Evolutionary conservation across 2,888 invertebrate genomes (phyloP).

Genomic region (Coenonympha arcania): DNA sequence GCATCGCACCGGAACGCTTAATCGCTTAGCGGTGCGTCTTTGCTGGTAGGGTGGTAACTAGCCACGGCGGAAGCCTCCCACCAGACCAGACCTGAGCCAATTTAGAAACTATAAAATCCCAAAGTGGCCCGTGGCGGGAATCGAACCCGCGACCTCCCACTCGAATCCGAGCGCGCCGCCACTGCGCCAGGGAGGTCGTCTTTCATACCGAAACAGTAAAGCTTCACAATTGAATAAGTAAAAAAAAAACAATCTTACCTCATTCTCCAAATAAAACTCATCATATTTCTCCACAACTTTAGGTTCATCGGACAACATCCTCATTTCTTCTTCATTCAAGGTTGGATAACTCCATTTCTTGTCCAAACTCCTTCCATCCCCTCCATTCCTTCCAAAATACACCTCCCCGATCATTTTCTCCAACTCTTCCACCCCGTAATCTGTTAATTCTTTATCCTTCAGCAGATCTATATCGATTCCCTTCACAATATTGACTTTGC

Average conservation of each 20-base stretch:
- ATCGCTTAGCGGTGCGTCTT: too few species aligned
- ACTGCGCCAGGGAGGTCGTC: too few species aligned
- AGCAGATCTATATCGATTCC: conserved; percentile 15
- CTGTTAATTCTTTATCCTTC: conserved; percentile 19
- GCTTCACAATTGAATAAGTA: too few species aligned
- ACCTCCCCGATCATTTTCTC: conserved; percentile 17
- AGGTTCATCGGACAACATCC: conserved; percentile 56
- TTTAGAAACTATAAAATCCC: too few species aligned
- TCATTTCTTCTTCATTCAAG: conserved; percentile 47
- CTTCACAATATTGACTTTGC: conserved; percentile 22
- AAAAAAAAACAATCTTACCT: conserved; percentile 46
- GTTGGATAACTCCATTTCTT: conserved; percentile 32
- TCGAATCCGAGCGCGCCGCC: too few species aligned
- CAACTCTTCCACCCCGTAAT: conserved; percentile 17
- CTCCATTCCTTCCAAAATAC: not conserved
- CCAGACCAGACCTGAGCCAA: too few species aligned
- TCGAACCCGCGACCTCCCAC: too few species aligned
- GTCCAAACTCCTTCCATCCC: conserved; percentile 20
- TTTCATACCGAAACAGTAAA: too few species aligned
- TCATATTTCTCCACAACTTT: conserved; percentile 40
- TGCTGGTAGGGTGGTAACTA: too few species aligned
- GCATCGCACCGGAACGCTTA: too few species aligned
- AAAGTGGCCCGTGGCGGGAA: too few species aligned
- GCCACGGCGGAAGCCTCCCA: too few species aligned
- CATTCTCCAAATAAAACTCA: conserved; percentile 54